Evolutionary conservation across 2,113 vertebrate genomes (phyloP).

Genomic region (Eulacestoma nigropectus): DNA sequence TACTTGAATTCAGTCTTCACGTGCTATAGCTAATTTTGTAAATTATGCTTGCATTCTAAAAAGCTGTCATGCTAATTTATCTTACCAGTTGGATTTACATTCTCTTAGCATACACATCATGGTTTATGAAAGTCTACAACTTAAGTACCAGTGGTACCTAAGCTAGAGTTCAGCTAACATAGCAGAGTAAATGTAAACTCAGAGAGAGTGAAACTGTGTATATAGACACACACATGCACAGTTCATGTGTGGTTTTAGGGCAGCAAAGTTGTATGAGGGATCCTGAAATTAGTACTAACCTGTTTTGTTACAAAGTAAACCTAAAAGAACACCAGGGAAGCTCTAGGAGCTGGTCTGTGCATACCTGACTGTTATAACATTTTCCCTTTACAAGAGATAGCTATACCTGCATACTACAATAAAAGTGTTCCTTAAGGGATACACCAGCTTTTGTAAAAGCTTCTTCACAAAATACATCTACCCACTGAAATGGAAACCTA

Average conservation of each 20-base stretch:
- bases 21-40: background rate
- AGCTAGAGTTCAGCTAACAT: background rate
- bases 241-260: background rate
- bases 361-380: background rate
- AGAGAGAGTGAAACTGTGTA: no score
- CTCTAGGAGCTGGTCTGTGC: background rate
- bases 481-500: background rate
- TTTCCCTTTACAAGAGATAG: background rate
- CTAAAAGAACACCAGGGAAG: background rate
- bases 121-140: background rate
- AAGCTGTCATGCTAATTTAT: background rate
- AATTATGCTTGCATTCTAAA: background rate
- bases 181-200: background rate
- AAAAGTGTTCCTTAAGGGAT: background rate
- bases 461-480: background rate
- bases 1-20: background rate
- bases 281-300: background rate
- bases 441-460: background rate
- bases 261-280: background rate
- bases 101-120: background rate
- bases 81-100: background rate
- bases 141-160: background rate
- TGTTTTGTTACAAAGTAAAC: background rate
- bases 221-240: rapidly evolving
- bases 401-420: background rate